Percentiles rank a stretch among this genome's conserved stretches.
Conservation (phyloP, 2,113 vertebrate genomes). For the Proteles cristata region DNA sequence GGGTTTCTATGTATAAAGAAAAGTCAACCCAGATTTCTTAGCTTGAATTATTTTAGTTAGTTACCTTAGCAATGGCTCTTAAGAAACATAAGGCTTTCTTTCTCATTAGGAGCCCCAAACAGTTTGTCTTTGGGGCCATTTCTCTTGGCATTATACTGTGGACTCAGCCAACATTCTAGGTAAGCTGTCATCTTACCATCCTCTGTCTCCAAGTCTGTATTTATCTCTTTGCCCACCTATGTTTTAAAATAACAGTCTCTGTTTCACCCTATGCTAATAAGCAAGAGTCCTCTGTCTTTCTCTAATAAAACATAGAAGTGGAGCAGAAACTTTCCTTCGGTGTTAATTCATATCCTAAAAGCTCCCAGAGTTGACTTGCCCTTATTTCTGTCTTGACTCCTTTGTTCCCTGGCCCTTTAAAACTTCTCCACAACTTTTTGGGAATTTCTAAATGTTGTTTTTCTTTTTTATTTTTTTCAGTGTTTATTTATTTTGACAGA, state of each 20-base stretch:
- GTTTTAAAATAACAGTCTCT: not conserved
- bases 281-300: not conserved
- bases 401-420: not conserved
- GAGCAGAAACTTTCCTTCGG: not conserved
- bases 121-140: not conserved
- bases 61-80: not conserved
- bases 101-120: not conserved
- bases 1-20: not conserved
- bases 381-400: not conserved
- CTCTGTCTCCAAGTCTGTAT: not conserved
- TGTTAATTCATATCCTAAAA: not conserved
- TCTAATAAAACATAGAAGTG: not conserved
- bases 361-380: not conserved
- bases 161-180: not conserved
- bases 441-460: not conserved
- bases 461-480: no score
- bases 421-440: not conserved
- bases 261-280: not conserved
- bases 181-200: not conserved
- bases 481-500: no score
- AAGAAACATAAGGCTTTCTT: not conserved
- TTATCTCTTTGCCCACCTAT: not conserved
- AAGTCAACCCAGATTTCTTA: conserved; percentile 5
- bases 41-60: conserved; percentile 14
- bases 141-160: not conserved